phyloP scores from a whole-genome alignment of 2,113 vertebrate genomes.

The Tragulus kanchil region DNA sequence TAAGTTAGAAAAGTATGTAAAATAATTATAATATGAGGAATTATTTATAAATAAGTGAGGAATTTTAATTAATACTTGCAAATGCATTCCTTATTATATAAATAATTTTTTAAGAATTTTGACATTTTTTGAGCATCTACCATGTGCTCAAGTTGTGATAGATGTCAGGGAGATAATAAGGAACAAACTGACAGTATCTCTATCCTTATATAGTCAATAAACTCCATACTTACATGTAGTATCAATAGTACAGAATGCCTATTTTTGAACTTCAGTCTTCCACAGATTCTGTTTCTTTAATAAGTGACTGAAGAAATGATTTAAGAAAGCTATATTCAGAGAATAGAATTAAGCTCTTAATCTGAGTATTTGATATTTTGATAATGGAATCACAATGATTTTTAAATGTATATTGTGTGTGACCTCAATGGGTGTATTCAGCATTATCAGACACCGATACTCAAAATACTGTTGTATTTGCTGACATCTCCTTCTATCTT shows the following conservation, averaged over 20 bases:
- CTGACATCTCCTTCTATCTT: not conserved
- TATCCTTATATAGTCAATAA: not conserved
- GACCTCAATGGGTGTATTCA: not conserved
- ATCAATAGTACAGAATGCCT: not conserved
- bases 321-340: not conserved
- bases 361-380: not conserved
- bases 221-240: not conserved
- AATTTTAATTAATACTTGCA: not conserved
- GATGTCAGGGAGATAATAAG: not conserved
- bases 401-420: not conserved
- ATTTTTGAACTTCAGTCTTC: not conserved
- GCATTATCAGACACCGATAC: not conserved
- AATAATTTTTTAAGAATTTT: not conserved
- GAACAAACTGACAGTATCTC: not conserved
- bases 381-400: not conserved
- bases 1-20: not conserved
- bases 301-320: not conserved
- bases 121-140: not conserved
- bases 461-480: not conserved
- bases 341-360: not conserved
- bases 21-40: not conserved
- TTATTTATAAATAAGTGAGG: not conserved
- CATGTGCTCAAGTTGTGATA: not conserved
- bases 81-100: not conserved
- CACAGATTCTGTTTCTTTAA: not conserved